Percentiles rank a stretch among this genome's conserved stretches.
phyloP scores from a whole-genome alignment of 2,797 vertebrate species.

The Myotis findleyi region DNA sequence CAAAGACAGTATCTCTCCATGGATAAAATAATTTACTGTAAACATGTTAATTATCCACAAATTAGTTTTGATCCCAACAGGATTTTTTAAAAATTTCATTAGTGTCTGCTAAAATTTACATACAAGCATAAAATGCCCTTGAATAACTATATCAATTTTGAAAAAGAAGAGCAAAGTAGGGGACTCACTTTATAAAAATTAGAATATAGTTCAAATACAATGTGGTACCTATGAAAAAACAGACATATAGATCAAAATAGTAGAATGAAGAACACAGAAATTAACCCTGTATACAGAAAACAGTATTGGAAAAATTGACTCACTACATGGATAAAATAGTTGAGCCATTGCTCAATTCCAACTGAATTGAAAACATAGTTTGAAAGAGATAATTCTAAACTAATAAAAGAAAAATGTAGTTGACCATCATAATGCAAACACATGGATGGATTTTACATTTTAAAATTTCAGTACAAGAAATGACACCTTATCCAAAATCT shows the following conservation, averaged over 20 bases:
- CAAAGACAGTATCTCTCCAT: not conserved
- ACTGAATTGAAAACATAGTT: not conserved
- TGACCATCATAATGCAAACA: not conserved
- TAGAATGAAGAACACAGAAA: not conserved
- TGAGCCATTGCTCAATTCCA: not conserved
- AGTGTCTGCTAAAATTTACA: not conserved
- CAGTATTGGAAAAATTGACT: not conserved
- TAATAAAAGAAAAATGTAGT: not conserved
- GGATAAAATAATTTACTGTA: not conserved
- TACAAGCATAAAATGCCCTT: constrained; percentile 9
- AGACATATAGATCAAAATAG: not conserved
- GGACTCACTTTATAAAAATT: not conserved
- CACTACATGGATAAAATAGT: not conserved
- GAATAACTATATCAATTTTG: not conserved
- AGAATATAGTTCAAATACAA: not conserved
- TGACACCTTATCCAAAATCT: not conserved
- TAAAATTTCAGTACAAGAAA: not conserved
- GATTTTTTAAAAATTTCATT: not conserved
- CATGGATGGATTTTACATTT: not conserved
- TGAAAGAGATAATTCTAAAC: constrained; percentile 26
- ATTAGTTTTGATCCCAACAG: not conserved
- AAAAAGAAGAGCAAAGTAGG: not conserved
- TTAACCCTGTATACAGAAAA: not conserved
- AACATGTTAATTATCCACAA: not conserved
- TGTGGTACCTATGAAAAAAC: not conserved